Evolutionary conservation across 2,888 invertebrate genomes (phyloP), one percentile per base, ranked within the genome.

Genomic region (Brachycybe producta): DNA sequence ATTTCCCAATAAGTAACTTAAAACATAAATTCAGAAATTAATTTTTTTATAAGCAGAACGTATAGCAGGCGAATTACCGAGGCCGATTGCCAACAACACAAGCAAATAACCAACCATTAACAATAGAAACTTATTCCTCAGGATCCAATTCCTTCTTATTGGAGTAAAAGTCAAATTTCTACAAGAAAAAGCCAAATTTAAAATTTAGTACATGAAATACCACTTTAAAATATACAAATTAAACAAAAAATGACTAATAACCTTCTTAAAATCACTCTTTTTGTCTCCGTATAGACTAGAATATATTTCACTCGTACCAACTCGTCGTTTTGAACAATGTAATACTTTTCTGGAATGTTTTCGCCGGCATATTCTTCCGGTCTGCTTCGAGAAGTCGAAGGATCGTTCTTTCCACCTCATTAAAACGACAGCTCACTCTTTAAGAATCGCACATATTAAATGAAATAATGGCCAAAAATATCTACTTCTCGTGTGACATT

Each of bases 321-420:
- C 57, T 84, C 83, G 61, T 80, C 80, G 61, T 84, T 84, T 44
- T 77, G 76, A 17, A 84, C 82, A 36, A 85, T 72, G 61, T 80
- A 81, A 67, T 84, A 83, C 59, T 79, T 78, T 56, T 74, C 74
- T 52, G 74, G 82, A 60, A 75, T 72, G 59, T 70, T 69, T 35
- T 28, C 38, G 8, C 45, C 45, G n/a, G 23, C 36, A 34, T 26
- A 26, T 15, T 47, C 47, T 36, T 28, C 19, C 11, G 47, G 15
- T 26, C 47, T 36, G 3, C 15, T 38, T 38, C 38, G 3, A n/a
- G n/a, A n/a, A n/a, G n/a, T n/a, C n/a, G n/a, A n/a, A 32, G 11
- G 11, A 32, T 32, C 32, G 11, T 11, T 32, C 32, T 32, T 32
- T 38, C 19, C 17, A 38, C 19, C 15, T 11, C 8, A 24, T 7